Evolutionary conservation across 1,140 invertebrate genomes (phyloP).

Genomic region (Littorina saxatilis): DNA sequence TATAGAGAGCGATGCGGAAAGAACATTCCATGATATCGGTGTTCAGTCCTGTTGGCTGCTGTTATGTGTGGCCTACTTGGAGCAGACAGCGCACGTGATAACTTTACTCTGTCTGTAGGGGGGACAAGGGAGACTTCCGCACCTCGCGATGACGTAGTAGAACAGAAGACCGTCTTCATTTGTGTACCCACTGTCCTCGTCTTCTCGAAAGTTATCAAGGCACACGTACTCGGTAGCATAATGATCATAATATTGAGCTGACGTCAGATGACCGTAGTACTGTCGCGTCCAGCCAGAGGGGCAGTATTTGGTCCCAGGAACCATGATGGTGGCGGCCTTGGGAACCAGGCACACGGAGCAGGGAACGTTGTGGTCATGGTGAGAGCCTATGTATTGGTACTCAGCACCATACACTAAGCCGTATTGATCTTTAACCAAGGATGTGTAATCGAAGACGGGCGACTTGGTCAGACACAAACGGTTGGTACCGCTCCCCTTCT

Average conservation of each 20-base stretch:
- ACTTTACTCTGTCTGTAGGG: conserved; percentile 47
- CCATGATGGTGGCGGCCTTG: conserved; percentile 40
- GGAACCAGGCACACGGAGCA: conserved; percentile 46
- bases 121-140: conserved; percentile 56
- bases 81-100: conserved; percentile 58
- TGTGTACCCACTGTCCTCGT: not conserved
- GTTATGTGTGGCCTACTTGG: conserved; percentile 30
- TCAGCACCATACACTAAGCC: not conserved
- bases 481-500: not conserved
- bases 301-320: conserved; percentile 46
- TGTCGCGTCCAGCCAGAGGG: conserved; percentile 45
- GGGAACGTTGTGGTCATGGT: conserved; percentile 32
- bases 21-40: not conserved
- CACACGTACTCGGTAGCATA: conserved; percentile 47
- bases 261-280: conserved; percentile 51
- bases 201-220: conserved; percentile 49
- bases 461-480: not conserved
- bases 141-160: conserved; percentile 48
- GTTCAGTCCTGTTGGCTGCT: not conserved
- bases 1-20: not conserved
- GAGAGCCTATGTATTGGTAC: not conserved
- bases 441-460: not conserved
- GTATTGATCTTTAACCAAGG: not conserved
- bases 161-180: conserved; percentile 46
- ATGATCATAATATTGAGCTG: conserved; percentile 23